A percentile compares a stretch with the other conserved stretches of the same genome.
phyloP scores from a whole-genome alignment of 2,113 vertebrate species.

The Marmota flaviventris region DNA sequence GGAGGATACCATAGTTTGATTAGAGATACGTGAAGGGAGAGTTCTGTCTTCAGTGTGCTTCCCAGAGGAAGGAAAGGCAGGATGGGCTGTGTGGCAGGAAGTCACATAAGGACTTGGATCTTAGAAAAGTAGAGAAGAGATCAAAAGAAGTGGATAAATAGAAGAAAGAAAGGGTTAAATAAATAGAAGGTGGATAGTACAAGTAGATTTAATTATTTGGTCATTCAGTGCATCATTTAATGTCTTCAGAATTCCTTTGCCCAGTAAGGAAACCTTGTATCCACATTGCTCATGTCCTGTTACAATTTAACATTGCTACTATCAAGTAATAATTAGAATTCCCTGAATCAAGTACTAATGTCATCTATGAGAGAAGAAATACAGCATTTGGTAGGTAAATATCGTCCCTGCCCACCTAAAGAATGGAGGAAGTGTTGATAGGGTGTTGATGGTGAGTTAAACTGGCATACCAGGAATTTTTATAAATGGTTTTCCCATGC shows the following conservation, averaged over 20 bases:
- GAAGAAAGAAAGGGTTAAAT: neutral
- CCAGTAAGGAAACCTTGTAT: neutral
- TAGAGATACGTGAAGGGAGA: neutral
- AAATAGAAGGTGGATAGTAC: neutral
- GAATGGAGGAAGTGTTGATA: constrained; percentile 53
- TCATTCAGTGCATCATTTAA: neutral
- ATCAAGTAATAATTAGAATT: constrained; percentile 45
- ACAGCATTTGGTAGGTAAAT: constrained; percentile 67
- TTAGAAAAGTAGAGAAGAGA: neutral
- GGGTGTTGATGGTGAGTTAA: constrained; percentile 75
- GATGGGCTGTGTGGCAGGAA: neutral
- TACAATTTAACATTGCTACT: constrained; percentile 34
- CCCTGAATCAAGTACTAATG: constrained; percentile 44
- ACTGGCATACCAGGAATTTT: constrained; percentile 81
- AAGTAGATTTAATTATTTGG: constrained; percentile 11
- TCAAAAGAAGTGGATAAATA: neutral
- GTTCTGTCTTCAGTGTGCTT: neutral
- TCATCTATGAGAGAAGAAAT: constrained; percentile 55
- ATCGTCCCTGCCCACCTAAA: constrained; percentile 56
- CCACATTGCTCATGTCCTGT: neutral
- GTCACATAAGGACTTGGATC: neutral
- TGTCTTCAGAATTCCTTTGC: neutral
- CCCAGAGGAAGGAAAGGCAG: neutral
- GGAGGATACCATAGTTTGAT: neutral
- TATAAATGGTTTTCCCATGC: constrained; percentile 81